phyloP scores from a whole-genome alignment of 53 echinoderm and acorn worm species.

The Actinopyga echinites region DNA sequence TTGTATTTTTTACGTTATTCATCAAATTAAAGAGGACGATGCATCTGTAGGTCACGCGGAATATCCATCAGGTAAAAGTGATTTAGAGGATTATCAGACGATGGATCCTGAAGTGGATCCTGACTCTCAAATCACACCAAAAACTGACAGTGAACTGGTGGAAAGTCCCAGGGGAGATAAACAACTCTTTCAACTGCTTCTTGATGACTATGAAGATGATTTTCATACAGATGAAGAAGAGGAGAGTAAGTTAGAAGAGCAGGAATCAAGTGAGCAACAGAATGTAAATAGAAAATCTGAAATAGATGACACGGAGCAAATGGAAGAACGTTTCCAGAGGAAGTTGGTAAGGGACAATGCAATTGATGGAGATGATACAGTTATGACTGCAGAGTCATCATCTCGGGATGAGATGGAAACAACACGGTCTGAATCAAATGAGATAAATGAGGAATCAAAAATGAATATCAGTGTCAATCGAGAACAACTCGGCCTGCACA shows the following conservation, averaged over 20 bases:
- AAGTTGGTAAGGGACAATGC: not conserved
- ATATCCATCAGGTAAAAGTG: too few relatives aligned
- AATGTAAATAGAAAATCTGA: not conserved
- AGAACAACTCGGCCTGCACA: too few relatives aligned
- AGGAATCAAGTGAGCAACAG: not conserved
- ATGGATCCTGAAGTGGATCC: too few relatives aligned
- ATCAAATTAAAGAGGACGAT: too few relatives aligned
- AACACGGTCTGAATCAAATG: too few relatives aligned
- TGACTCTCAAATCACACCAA: not conserved
- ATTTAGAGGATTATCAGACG: too few relatives aligned
- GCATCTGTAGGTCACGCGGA: too few relatives aligned
- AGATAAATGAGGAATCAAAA: too few relatives aligned
- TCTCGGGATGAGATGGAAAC: too few relatives aligned
- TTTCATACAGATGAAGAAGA: not conserved
- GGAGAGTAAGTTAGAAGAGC: not conserved
- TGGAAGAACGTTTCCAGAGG: not conserved
- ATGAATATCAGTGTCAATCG: too few relatives aligned
- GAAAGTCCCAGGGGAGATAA: not conserved
- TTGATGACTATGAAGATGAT: slow-evolving; percentile 15
- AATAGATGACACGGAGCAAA: not conserved
- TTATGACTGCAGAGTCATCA: not conserved
- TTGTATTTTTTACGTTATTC: too few relatives aligned
- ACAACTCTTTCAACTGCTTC: slow-evolving; percentile 8
- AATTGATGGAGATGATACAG: not conserved
- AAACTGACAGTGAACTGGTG: not conserved